A percentile compares a stretch with the other conserved stretches of the same genome.
Evolutionary conservation across 1,140 invertebrate species (phyloP).

Genomic region (Dinoponera quadriceps): DNA sequence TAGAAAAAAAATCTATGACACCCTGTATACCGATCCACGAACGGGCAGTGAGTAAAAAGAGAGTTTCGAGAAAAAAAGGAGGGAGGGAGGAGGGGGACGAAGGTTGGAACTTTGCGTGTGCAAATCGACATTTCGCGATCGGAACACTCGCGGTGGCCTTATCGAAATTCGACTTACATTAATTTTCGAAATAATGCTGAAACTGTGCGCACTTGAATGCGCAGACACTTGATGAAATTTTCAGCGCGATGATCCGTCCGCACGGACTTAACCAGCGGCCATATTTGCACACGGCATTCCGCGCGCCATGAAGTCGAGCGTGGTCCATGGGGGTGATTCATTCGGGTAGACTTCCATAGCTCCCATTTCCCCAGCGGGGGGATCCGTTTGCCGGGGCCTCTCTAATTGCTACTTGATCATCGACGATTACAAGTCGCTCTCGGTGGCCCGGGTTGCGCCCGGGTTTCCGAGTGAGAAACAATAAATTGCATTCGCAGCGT

Average conservation of each 20-base stretch:
- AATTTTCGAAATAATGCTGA: slow-evolving; percentile 2
- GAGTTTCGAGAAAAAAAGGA: not conserved
- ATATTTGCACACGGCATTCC: slow-evolving; percentile 84
- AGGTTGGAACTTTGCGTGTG: not conserved
- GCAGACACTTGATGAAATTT: slow-evolving; percentile 45
- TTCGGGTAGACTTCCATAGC: slow-evolving; percentile 55
- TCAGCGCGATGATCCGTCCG: slow-evolving; percentile 26
- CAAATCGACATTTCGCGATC: not conserved
- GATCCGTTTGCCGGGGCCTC: slow-evolving; percentile 29
- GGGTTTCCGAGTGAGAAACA: slow-evolving; percentile 67
- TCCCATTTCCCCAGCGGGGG: slow-evolving; percentile 39
- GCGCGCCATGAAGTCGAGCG: slow-evolving; percentile 81
- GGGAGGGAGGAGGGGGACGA: not conserved
- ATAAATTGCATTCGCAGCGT: slow-evolving; percentile 61
- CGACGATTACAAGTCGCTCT: slow-evolving; percentile 56
- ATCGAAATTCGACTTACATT: slow-evolving; percentile 7
- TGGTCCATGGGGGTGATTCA: slow-evolving; percentile 79
- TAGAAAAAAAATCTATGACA: not conserved
- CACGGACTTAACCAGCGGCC: slow-evolving; percentile 68
- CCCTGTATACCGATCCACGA: not conserved
- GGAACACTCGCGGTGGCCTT: not conserved
- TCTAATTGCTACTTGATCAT: slow-evolving; percentile 60
- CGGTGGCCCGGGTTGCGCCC: slow-evolving; percentile 32
- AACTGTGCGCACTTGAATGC: not conserved
- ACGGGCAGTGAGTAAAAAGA: not conserved